Evolutionary conservation across 1,140 invertebrate genomes (phyloP).

Genomic region (Papilio machaon): DNA sequence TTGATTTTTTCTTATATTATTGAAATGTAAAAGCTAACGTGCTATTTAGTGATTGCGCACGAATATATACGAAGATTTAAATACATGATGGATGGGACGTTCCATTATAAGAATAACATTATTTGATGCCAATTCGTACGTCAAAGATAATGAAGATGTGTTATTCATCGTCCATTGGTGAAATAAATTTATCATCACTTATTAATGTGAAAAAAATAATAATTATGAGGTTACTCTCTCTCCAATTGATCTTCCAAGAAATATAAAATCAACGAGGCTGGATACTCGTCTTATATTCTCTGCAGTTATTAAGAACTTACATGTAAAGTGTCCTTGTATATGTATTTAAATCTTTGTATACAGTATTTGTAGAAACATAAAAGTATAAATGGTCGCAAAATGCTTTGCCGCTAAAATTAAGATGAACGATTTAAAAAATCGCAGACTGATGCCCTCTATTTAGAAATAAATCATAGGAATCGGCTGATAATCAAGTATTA

Average conservation of each 20-base stretch:
- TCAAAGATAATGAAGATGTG: too few species aligned
- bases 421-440: constrained; percentile 30
- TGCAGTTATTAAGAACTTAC: neutral
- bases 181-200: too few species aligned
- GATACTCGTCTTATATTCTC: neutral
- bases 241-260: too few species aligned
- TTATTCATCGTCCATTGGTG: too few species aligned
- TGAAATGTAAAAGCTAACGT: neutral
- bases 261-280: neutral
- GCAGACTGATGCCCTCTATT: constrained; percentile 40
- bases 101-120: neutral
- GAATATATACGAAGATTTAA: neutral
- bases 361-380: constrained; percentile 31
- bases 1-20: neutral
- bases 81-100: neutral
- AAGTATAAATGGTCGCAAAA: constrained; percentile 6
- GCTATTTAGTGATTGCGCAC: neutral
- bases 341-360: constrained; percentile 23
- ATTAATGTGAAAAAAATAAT: neutral
- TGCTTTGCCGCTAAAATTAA: constrained; percentile 29
- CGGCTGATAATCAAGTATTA: constrained; percentile 39
- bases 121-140: too few species aligned
- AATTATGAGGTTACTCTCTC: neutral
- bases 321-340: neutral
- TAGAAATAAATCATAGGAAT: constrained; percentile 36